Percentiles rank a stretch among this genome's conserved stretches.
phyloP scores from a whole-genome alignment of 2,888 invertebrate genomes.

The Ommatoiulus sabulosus region DNA sequence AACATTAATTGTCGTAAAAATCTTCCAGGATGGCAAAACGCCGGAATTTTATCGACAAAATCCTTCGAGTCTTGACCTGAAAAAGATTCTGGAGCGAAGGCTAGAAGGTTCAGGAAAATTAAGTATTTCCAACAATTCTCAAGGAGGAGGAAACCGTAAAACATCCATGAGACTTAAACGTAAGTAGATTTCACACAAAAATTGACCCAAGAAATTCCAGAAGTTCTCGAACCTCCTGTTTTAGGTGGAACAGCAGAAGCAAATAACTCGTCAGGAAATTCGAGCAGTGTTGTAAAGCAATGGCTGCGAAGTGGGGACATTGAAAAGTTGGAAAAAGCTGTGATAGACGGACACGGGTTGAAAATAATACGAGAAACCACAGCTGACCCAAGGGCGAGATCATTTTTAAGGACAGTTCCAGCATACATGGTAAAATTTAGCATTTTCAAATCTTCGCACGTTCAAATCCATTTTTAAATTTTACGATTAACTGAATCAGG shows the following conservation, averaged over 20 bases:
- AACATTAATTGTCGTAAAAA: background rate
- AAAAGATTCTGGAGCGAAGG: conserved; percentile 52
- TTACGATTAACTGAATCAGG: too few relatives aligned
- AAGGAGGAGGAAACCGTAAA: conserved; percentile 29
- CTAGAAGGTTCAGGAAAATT: conserved; percentile 52
- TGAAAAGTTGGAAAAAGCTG: conserved; percentile 89
- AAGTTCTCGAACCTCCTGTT: background rate
- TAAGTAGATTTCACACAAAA: background rate
- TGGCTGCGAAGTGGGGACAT: conserved; percentile 75
- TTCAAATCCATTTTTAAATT: too few relatives aligned
- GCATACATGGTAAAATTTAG: conserved; percentile 74
- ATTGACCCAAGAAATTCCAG: background rate
- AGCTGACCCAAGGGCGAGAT: conserved; percentile 74
- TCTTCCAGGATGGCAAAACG: conserved; percentile 66
- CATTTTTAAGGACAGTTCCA: conserved; percentile 77
- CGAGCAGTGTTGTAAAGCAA: conserved; percentile 55
- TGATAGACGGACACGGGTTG: conserved; percentile 90
- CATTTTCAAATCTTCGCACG: background rate
- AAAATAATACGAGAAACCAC: conserved; percentile 78
- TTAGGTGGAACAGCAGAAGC: conserved; percentile 60
- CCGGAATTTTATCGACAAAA: conserved; percentile 67
- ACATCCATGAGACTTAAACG: conserved; percentile 55
- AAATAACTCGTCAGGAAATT: conserved; percentile 47
- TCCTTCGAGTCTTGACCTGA: conserved; percentile 65
- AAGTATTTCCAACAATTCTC: conserved; percentile 38